phyloP scores from a whole-genome alignment of 2,888 invertebrate species.

The Amphipyra tragopoginis region DNA sequence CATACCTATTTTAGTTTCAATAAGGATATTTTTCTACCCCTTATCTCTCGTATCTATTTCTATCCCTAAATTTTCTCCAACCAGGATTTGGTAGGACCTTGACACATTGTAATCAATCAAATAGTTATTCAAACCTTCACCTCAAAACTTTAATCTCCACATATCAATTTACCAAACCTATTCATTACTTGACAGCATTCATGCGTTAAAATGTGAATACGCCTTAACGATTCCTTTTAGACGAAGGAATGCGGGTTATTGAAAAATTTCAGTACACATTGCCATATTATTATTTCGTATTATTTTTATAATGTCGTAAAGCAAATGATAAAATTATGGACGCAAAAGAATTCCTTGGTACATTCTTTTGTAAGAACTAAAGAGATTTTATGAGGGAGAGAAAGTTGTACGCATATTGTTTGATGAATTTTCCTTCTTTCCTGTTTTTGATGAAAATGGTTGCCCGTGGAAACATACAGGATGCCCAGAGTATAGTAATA shows the following conservation, averaged over 20 bases:
- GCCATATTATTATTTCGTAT: constrained; percentile 30
- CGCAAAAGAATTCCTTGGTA: constrained; percentile 36
- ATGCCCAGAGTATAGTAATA: too few species aligned
- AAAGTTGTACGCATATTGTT: constrained; percentile 27
- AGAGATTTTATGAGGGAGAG: constrained; percentile 16
- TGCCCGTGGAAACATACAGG: background rate
- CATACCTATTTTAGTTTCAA: too few species aligned
- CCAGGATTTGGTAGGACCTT: background rate
- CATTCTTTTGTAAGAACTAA: constrained; percentile 28
- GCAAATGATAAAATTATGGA: constrained; percentile 40
- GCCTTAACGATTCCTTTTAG: constrained; percentile 25
- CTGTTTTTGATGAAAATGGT: background rate
- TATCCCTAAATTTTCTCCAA: too few species aligned
- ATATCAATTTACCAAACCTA: background rate
- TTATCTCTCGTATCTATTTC: too few species aligned
- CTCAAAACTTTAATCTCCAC: background rate
- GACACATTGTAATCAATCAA: constrained; percentile 7
- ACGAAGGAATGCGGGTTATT: constrained; percentile 29
- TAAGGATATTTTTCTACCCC: too few species aligned
- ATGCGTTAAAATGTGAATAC: constrained; percentile 17
- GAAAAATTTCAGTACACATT: constrained; percentile 20
- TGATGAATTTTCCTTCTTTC: constrained; percentile 7
- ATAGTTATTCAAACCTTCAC: constrained; percentile 6
- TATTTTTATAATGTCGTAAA: constrained; percentile 28
- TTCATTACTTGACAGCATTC: constrained; percentile 9